Conservation (phyloP, 2,888 invertebrate genomes). For the Formica aserva region DNA sequence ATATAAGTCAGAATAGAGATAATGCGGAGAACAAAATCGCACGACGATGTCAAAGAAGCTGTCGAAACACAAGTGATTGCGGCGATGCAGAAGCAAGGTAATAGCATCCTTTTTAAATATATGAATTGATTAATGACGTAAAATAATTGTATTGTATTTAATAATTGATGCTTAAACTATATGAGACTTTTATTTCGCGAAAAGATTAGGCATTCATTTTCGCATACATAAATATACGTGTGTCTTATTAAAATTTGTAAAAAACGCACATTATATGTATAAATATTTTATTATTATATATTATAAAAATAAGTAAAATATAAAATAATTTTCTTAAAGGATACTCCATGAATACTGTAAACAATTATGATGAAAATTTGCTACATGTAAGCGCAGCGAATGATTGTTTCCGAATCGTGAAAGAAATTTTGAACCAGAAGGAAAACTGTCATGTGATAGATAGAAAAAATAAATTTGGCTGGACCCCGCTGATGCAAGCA, state of each 20-base stretch:
- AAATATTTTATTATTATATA: neutral
- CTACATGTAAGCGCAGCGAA: constrained; percentile 81
- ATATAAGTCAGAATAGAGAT: constrained; percentile 6
- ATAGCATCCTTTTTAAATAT: neutral
- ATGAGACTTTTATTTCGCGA: neutral
- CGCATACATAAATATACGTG: neutral
- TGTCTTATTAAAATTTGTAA: neutral
- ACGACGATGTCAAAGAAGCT: neutral
- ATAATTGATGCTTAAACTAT: neutral
- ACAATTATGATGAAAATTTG: constrained; percentile 82
- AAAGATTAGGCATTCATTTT: neutral
- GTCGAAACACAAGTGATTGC: constrained; percentile 59
- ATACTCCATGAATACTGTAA: constrained; percentile 79
- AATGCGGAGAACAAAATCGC: neutral
- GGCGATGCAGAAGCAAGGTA: constrained; percentile 59
- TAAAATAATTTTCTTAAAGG: constrained; percentile 68
- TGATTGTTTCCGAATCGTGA: constrained; percentile 74
- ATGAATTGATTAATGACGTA: neutral
- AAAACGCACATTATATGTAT: neutral
- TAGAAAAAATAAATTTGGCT: constrained; percentile 82
- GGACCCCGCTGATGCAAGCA: constrained; percentile 84
- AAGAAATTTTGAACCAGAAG: constrained; percentile 74
- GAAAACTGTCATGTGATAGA: constrained; percentile 70
- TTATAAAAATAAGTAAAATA: neutral
- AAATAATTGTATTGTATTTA: neutral